phyloP scores from a whole-genome alignment of 2,113 vertebrate species.

The Sigmodon hispidus region DNA sequence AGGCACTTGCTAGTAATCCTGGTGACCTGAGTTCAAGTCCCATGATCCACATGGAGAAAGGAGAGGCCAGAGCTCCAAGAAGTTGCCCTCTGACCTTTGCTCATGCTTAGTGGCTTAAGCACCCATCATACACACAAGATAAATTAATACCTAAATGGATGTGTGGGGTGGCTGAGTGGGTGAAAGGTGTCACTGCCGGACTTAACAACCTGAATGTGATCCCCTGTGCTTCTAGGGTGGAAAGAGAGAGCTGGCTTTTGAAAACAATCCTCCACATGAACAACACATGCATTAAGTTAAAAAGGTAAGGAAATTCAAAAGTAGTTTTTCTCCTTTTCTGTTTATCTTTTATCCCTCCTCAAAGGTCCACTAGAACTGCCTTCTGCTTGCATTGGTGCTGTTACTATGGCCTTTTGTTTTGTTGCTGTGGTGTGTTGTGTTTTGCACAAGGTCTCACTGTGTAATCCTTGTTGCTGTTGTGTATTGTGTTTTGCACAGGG shows the following conservation, averaged over 20 bases:
- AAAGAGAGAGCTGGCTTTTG: background rate
- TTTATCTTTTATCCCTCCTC: background rate
- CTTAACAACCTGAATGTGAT: background rate
- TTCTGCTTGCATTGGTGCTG: background rate
- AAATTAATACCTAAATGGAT: background rate
- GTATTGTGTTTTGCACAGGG: background rate
- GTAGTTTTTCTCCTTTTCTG: background rate
- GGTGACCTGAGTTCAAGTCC: background rate
- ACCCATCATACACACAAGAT: background rate
- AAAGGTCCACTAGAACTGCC: background rate
- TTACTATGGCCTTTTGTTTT: background rate
- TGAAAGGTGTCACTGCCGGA: background rate
- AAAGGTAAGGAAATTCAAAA: background rate
- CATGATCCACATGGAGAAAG: background rate
- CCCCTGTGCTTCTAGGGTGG: too few relatives aligned
- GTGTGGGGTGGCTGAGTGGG: background rate
- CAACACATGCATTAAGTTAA: background rate
- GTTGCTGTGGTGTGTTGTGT: background rate
- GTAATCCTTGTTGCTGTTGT: background rate
- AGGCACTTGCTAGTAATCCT: background rate
- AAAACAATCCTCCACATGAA: background rate
- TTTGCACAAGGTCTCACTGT: background rate
- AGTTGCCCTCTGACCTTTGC: background rate
- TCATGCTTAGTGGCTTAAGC: background rate
- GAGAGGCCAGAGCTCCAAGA: background rate